These are phyloP conservation scores for Drosophila mauritiana DNA, from an alignment of 1,140 invertebrate genomes.

Conservation along the genomic window DNA sequence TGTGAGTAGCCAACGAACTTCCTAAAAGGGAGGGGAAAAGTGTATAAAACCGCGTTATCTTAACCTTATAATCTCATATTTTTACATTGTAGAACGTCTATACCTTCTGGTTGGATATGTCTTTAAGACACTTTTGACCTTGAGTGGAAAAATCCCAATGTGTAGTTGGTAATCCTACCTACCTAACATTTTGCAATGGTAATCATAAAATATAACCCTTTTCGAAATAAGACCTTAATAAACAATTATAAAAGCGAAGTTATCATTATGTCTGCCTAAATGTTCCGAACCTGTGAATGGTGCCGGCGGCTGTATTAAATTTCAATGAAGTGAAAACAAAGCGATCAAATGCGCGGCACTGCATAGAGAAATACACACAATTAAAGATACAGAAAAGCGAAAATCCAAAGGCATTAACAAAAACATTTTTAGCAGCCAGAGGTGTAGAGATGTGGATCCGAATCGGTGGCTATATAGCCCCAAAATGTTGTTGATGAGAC, in stretches of 20 bases:
- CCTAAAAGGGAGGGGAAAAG: not conserved
- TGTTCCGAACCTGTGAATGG: conserved; percentile 12
- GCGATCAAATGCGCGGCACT: conserved; percentile 37
- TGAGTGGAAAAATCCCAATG: not conserved
- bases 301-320: conserved; percentile 56
- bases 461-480: conserved; percentile 30
- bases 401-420: conserved; percentile 58
- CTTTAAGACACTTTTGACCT: not conserved
- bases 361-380: conserved; percentile 18
- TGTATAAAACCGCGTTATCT: not conserved
- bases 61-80: not conserved
- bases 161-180: no score
- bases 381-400: conserved; percentile 55
- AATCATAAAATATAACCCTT: no score
- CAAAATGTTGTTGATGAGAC: conserved; percentile 36
- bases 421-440: conserved; percentile 46
- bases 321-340: conserved; percentile 64
- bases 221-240: no score
- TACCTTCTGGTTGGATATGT: no score
- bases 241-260: not conserved
- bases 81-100: not conserved
- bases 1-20: not conserved
- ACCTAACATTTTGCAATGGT: no score
- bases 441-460: conserved; percentile 8
- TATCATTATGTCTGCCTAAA: not conserved